A percentile compares a stretch with the other conserved stretches of the same genome.
phyloP scores from a whole-genome alignment of 2,113 vertebrate species.

The Phainopepla nitens region DNA sequence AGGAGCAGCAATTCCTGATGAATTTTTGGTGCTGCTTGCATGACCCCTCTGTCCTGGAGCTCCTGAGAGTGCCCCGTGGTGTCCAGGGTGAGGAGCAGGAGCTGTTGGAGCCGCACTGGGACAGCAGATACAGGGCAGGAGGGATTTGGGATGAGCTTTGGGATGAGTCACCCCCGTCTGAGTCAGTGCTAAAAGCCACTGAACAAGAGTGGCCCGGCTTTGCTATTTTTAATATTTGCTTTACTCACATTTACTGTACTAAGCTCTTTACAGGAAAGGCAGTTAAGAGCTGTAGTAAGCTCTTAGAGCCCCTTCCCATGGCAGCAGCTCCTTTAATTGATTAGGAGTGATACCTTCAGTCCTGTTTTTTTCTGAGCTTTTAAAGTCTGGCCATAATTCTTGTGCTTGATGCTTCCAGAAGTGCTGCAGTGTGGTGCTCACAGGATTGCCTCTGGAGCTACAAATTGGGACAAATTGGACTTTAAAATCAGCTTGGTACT shows the following conservation, averaged over 20 bases:
- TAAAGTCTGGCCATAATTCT: neutral
- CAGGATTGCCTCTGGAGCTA: no score
- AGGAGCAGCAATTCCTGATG: rapidly evolving
- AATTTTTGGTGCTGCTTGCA: rapidly evolving
- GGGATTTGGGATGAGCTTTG: neutral
- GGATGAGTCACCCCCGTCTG: neutral
- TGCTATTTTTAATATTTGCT: constrained; percentile 55
- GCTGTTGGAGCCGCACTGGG: neutral
- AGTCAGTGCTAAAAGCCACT: neutral
- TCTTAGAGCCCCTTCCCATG: neutral
- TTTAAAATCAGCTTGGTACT: neutral
- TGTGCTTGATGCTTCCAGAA: neutral
- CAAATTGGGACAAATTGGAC: rapidly evolving
- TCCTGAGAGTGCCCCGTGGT: rapidly evolving
- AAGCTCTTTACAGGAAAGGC: constrained; percentile 26
- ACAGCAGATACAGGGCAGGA: neutral
- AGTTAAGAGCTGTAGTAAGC: neutral
- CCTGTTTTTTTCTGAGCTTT: neutral
- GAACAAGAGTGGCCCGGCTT: neutral
- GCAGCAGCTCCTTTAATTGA: neutral
- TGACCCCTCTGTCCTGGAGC: no score
- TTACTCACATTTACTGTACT: constrained; percentile 47
- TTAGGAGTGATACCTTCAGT: neutral
- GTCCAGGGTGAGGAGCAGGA: neutral
- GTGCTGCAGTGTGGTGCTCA: neutral